Conservation (phyloP, 2,888 invertebrate genomes). For the Chrysolina haemoptera region DNA sequence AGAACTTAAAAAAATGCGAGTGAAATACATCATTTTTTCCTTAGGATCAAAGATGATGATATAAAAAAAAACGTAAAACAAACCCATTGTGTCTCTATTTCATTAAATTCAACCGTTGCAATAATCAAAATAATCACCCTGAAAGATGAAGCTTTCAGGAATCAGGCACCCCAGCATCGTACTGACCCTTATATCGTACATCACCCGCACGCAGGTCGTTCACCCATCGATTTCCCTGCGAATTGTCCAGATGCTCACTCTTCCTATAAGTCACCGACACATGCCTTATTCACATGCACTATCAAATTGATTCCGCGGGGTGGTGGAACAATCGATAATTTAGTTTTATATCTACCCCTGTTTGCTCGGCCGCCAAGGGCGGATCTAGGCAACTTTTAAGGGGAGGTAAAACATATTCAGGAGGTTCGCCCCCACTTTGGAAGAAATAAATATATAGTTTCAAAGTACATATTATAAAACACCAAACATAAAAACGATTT, state of each 20-base stretch:
- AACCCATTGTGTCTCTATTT: no score
- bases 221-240: constrained; percentile 20
- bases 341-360: constrained; percentile 26
- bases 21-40: no score
- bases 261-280: constrained; percentile 24
- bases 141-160: not conserved
- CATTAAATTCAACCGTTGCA: not conserved
- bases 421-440: no score
- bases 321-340: constrained; percentile 45
- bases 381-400: no score
- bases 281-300: constrained; percentile 37
- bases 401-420: no score
- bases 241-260: constrained; percentile 23
- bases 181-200: constrained; percentile 18
- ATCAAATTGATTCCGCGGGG: constrained; percentile 47
- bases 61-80: no score
- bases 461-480: no score
- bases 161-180: not conserved
- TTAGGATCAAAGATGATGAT: no score
- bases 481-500: no score
- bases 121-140: not conserved
- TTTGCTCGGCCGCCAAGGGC: constrained; percentile 7
- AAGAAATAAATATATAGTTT: no score
- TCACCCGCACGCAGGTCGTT: constrained; percentile 25
- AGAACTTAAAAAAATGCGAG: no score